Conservation (phyloP, 2,797 vertebrate genomes). For the Poecilia velifera region DNA sequence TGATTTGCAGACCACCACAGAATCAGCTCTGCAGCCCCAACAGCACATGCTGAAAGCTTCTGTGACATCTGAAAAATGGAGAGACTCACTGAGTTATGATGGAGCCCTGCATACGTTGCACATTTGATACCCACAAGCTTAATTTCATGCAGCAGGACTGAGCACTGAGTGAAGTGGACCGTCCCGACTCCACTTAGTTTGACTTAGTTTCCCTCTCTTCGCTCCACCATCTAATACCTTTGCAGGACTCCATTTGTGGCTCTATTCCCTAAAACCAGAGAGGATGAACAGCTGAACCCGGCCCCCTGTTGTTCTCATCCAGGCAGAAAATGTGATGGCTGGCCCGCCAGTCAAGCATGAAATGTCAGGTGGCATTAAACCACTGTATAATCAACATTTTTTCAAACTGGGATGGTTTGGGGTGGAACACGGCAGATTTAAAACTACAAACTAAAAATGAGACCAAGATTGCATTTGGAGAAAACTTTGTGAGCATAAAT, state of each 20-base stretch:
- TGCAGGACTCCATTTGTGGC: conserved; percentile 17
- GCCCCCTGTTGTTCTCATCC: conserved; percentile 31
- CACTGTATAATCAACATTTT: conserved; percentile 43
- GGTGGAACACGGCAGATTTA: conserved; percentile 20
- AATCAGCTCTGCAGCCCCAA: conserved; percentile 26
- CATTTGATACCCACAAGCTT: conserved; percentile 49
- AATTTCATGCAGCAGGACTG: conserved; percentile 45
- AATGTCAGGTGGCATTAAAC: conserved; percentile 71
- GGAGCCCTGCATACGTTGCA: conserved; percentile 45
- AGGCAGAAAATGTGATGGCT: conserved; percentile 67
- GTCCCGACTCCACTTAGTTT: conserved; percentile 38
- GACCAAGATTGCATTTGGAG: not conserved
- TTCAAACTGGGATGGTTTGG: conserved; percentile 27
- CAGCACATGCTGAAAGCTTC: conserved; percentile 40
- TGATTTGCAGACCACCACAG: conserved; percentile 58
- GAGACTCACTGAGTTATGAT: conserved; percentile 64
- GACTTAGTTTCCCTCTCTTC: conserved; percentile 30
- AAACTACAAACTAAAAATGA: conserved; percentile 1
- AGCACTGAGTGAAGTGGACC: conserved; percentile 38
- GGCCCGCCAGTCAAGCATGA: conserved; percentile 57
- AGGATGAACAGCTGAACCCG: conserved; percentile 50
- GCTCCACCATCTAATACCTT: conserved; percentile 5
- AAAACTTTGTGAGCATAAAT: not conserved
- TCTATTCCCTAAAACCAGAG: conserved; percentile 25
- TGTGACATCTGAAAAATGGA: conserved; percentile 59